Conservation (phyloP, 2,797 vertebrate genomes). For the Okamejei kenojei region DNA sequence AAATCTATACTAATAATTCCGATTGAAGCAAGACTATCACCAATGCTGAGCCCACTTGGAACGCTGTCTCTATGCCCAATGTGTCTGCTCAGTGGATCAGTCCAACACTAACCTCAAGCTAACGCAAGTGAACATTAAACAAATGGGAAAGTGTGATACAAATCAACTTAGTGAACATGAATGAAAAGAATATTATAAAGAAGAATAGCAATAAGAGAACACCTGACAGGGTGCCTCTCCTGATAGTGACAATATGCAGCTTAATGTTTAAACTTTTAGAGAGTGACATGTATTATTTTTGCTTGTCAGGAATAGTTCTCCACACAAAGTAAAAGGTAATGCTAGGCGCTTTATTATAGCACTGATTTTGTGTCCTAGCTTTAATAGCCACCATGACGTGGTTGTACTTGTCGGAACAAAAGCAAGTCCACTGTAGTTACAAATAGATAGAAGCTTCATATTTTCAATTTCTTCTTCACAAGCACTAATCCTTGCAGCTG, state of each 20-base stretch:
- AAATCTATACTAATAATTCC: not conserved
- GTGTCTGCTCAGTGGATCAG: not conserved
- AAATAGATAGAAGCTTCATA: constrained; percentile 13
- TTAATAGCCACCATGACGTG: not conserved
- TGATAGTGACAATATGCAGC: not conserved
- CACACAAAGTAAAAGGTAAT: not conserved
- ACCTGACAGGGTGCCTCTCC: not conserved
- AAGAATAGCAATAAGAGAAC: not conserved
- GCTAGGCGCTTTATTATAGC: not conserved
- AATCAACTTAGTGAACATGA: not conserved
- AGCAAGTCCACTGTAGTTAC: not conserved
- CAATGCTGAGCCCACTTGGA: not conserved
- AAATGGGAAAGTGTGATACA: not conserved
- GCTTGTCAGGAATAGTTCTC: not conserved
- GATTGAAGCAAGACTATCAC: not conserved
- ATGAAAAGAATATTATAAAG: not conserved
- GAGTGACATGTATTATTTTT: not conserved
- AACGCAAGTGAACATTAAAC: not conserved
- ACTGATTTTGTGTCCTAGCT: not conserved
- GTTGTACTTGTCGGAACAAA: not conserved
- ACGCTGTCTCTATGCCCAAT: not conserved
- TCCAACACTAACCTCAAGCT: not conserved
- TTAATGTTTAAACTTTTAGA: not conserved
- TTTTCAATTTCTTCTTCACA: not conserved
- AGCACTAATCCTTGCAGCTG: constrained; percentile 2